Base-by-base conservation (phyloP, 2,113 vertebrate genomes). In the Tursiops truncatus region DNA sequence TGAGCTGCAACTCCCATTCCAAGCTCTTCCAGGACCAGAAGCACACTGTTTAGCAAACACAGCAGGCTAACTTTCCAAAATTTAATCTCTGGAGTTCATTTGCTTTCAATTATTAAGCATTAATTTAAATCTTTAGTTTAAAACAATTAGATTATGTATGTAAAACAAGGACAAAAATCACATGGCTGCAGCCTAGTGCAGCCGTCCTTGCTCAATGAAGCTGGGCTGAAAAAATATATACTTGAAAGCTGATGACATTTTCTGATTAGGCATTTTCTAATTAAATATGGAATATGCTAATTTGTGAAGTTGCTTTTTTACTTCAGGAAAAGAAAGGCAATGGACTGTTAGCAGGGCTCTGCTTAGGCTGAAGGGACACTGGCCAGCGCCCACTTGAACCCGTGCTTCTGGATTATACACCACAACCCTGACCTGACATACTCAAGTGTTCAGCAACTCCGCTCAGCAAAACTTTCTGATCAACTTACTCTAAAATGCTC, bases 31-130 rank as follows among this genome's bases (percentile, higher is more conserved):
- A 94, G 94, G 93, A 90, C 58, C 56, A 79, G 60, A 3, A 13
- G 33, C 95, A 92, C 73, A 28, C 56, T 2, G 5, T 1, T 8
- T 3, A 20, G 56, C 86, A 18, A 68, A 41, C 47, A 13, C 8
- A 3, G 67, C 70, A 20, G 94, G 33, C 88, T 90, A 47, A 80
- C 95, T 67, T 91, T 89, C 95, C 87, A 41, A 98, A 96, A 87
- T 31, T 86, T 79, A 26, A 92, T 97, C 96, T 98, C 97, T 97
- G 98, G 98, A 98, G 97, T 98, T 98, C 96, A 73, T 94, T 73
- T 97, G 96, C 96, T 97, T 98, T 97, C 76, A 96, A 91, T 97
- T 96, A 98, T 6, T 92, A 94, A 93, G 90, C 90, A 65, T 85
- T 84, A 94, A 94, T 96, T 91, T 97, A 96, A n/a, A 77, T 94